phyloP scores from a whole-genome alignment of 2,797 vertebrate species.

The Rhabdophis nuchalis region DNA sequence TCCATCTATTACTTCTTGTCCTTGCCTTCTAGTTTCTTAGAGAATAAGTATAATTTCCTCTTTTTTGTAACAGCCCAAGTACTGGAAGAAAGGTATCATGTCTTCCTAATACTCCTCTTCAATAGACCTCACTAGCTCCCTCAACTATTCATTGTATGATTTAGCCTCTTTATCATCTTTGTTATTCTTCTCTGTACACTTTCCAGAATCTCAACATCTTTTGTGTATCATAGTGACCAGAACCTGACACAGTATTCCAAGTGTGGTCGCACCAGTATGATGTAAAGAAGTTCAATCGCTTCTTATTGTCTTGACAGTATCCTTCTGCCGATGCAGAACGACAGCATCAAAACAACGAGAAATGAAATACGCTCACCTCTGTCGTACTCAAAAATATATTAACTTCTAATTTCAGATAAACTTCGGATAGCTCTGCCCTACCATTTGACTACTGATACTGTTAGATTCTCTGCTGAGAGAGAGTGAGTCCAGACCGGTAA shows the following conservation, averaged over 20 bases:
- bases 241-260: neutral
- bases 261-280: no score
- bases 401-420: neutral
- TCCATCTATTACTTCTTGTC: neutral
- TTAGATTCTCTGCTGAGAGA: no score
- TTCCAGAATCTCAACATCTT: neutral
- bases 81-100: neutral
- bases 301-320: no score
- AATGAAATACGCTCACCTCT: fast-evolving
- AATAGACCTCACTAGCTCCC: neutral
- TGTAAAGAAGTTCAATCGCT: no score
- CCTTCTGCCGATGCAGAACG: no score
- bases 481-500: no score
- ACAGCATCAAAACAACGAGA: fast-evolving
- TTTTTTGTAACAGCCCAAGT: neutral
- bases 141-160: neutral
- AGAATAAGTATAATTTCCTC: neutral
- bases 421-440: neutral
- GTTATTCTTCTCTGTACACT: neutral
- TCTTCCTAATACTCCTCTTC: neutral
- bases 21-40: neutral
- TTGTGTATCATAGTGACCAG: neutral
- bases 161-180: neutral
- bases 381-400: neutral
- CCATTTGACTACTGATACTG: neutral